Evolutionary conservation across 2,888 invertebrate species (phyloP), one percentile per base, ranked within the genome.

Genomic region (Morpho achilles): DNA sequence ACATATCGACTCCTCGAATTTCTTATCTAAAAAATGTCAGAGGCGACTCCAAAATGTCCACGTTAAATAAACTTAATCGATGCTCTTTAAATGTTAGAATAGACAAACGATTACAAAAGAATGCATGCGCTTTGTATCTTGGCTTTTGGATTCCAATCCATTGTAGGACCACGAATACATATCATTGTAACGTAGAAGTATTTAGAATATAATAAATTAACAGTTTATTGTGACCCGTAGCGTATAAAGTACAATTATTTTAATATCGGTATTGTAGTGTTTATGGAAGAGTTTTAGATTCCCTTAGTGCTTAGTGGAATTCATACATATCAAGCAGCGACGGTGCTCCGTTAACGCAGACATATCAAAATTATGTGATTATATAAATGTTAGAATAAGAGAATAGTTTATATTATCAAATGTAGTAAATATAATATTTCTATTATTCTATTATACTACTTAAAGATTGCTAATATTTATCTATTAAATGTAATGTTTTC

Each of bases 321-420:
- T 58, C 23, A 53, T 67, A 71, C 72, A 74, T 75, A 74, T 76
- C 76, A 74, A 72, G 65, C 69, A 76, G 74, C 74, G 69, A 71
- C 73, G 86, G 85, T 88, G 90, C 86, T 88, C 81, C 82, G 80
- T 72, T 60, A 67, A 76, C 79, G 75, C 69, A 81, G 69, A 87
- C 90, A 89, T 90, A 90, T 90, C 89, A 88, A 83, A 84, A 79
- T 79, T 81, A 79, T 88, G 90, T 89, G 88, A 89, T 87, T 82
- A 77, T 76, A 72, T 72, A 67, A 77, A 75, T 73, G 67, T 68
- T 81, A 79, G 77, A 70, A 48, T 54, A 54, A 50, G 50, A 55
- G 10, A 22, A 52, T 39, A 44, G 32, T 52, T 44, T 39, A 43
- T 23, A 59, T 60, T 58, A 53, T 58, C 50, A 23, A 44, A 22